These are phyloP conservation scores for Columba guinea DNA, from an alignment of 2,797 vertebrate species.

Conservation along the genomic window DNA sequence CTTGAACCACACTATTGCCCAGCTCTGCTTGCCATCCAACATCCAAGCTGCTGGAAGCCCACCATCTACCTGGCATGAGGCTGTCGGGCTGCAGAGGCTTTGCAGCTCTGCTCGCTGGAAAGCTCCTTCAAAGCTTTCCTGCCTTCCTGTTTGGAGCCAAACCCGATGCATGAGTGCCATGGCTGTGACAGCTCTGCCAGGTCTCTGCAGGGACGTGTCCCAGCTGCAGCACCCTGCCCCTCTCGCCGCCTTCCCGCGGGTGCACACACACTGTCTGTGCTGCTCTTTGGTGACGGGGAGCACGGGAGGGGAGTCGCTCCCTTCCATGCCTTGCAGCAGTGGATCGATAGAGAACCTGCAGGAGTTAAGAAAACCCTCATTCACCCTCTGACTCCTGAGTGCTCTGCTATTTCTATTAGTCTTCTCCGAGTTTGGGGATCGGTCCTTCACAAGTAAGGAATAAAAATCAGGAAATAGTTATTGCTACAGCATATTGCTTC, in stretches of 20 bases:
- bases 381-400: not conserved
- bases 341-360: not conserved
- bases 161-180: rapidly evolving
- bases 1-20: not conserved
- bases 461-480: not conserved
- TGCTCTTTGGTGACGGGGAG: not conserved
- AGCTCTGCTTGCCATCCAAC: rapidly evolving
- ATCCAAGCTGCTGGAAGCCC: not conserved
- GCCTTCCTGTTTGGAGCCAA: not conserved
- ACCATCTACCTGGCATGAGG: not conserved
- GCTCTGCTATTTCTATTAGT: not conserved
- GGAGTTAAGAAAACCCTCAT: not conserved
- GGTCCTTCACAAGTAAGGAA: not conserved
- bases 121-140: not conserved
- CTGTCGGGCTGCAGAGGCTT: not conserved
- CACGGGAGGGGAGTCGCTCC: rapidly evolving
- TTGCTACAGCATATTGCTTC: not conserved
- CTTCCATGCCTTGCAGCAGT: not conserved
- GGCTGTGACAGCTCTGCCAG: not conserved
- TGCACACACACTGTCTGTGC: rapidly evolving
- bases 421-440: not conserved
- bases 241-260: not conserved
- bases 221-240: not conserved
- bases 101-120: rapidly evolving
- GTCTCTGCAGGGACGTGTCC: not conserved